These are phyloP conservation scores for Tribolium madens DNA, from an alignment of 1,140 invertebrate genomes.

Conservation along the genomic window DNA sequence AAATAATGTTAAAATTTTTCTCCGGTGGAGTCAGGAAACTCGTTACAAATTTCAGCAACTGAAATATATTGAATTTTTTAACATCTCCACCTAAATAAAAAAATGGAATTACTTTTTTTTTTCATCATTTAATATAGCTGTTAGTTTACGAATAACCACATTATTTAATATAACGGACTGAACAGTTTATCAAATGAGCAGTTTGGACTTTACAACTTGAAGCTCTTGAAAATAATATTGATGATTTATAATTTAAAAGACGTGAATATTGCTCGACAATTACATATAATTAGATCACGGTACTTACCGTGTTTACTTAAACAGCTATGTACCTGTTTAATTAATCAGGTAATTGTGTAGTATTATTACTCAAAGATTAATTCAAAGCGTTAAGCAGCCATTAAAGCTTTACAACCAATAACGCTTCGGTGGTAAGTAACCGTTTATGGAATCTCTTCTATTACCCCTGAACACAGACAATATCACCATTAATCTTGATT, in stretches of 20 bases:
- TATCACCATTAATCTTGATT: conserved; percentile 14
- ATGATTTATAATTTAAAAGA: conserved; percentile 29
- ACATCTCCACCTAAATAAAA: no score
- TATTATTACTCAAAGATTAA: neutral
- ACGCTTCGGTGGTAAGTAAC: neutral
- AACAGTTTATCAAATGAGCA: conserved; percentile 16
- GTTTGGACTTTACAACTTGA: conserved; percentile 1
- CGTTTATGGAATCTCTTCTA: neutral
- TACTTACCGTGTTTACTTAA: no score
- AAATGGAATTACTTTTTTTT: no score
- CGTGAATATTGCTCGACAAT: conserved; percentile 9
- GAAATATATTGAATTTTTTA: no score
- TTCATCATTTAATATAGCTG: no score
- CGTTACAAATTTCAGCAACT: no score
- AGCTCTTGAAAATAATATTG: conserved; percentile 18
- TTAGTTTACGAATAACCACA: neutral
- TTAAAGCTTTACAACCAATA: neutral
- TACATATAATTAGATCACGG: neutral
- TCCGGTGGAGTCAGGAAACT: neutral
- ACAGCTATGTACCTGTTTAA: neutral
- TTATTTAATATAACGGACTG: conserved; percentile 14
- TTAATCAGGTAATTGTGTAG: neutral
- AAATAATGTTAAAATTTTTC: neutral
- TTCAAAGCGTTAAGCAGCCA: neutral
- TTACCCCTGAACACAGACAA: conserved; percentile 8